Percentiles rank a stretch among this genome's conserved stretches.
Conservation (phyloP, 2,113 vertebrate species). For the Indicator indicator region DNA sequence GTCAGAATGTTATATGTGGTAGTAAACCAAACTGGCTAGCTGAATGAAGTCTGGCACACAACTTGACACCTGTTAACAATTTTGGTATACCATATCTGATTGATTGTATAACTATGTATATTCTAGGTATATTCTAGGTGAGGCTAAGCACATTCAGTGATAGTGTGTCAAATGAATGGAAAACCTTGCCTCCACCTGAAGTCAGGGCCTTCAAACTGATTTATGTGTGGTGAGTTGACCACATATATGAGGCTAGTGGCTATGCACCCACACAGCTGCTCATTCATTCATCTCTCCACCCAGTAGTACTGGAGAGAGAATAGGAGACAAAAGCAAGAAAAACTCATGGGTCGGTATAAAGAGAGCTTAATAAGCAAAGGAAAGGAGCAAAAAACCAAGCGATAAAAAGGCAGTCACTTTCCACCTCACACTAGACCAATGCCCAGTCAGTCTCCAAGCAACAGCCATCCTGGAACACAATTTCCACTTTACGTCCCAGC, state of each 20-base stretch:
- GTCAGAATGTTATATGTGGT: background rate
- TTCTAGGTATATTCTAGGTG: background rate
- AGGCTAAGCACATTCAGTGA: background rate
- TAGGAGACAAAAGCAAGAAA: background rate
- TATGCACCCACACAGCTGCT: background rate
- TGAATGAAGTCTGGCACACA: background rate
- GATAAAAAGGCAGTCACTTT: background rate
- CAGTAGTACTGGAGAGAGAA: background rate
- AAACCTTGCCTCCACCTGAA: background rate
- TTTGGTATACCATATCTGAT: background rate
- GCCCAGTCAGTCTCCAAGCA: background rate
- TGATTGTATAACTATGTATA: background rate
- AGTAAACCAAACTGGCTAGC: background rate
- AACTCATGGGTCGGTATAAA: background rate
- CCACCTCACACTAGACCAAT: background rate
- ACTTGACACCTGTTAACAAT: background rate
- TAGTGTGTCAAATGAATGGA: background rate
- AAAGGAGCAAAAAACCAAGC: background rate
- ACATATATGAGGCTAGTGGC: background rate
- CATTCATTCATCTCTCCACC: background rate
- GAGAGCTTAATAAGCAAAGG: background rate
- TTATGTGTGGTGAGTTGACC: background rate
- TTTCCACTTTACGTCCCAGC: background rate
- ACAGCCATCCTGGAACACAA: background rate
- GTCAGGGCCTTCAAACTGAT: background rate